Percentiles rank a stretch among this genome's conserved stretches.
Evolutionary conservation across 2,113 vertebrate genomes (phyloP).

Genomic region (Agapornis roseicollis): DNA sequence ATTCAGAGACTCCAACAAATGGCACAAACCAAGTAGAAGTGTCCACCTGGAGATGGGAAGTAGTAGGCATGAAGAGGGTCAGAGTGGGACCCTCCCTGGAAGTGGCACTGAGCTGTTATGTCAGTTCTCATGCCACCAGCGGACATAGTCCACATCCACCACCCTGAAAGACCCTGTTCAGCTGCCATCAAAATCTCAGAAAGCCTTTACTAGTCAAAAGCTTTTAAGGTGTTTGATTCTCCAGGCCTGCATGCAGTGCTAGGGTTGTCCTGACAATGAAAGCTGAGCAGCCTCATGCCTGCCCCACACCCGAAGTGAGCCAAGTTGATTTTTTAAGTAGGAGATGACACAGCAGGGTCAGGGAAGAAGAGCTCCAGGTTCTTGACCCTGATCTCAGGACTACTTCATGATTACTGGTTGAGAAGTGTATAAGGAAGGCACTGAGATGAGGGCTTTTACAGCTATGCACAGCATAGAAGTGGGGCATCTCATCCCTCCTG

Average conservation of each 20-base stretch:
- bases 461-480: neutral
- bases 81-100: neutral
- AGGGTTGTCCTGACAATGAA: neutral
- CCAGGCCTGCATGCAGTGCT: neutral
- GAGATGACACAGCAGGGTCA: neutral
- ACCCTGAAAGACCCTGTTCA: neutral
- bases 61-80: neutral
- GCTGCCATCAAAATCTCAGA: neutral
- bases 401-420: neutral
- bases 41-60: neutral
- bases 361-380: neutral
- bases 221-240: neutral
- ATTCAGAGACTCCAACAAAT: neutral
- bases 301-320: neutral
- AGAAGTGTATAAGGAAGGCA: neutral
- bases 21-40: neutral
- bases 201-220: neutral
- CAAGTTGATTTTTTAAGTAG: fast-evolving
- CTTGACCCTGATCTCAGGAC: neutral
- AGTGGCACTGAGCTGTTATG: neutral
- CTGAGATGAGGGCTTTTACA: neutral
- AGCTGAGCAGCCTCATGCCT: neutral
- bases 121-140: neutral
- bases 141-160: neutral
- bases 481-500: neutral